phyloP scores from a whole-genome alignment of 2,888 invertebrate species.

The Aethes cnicana region DNA sequence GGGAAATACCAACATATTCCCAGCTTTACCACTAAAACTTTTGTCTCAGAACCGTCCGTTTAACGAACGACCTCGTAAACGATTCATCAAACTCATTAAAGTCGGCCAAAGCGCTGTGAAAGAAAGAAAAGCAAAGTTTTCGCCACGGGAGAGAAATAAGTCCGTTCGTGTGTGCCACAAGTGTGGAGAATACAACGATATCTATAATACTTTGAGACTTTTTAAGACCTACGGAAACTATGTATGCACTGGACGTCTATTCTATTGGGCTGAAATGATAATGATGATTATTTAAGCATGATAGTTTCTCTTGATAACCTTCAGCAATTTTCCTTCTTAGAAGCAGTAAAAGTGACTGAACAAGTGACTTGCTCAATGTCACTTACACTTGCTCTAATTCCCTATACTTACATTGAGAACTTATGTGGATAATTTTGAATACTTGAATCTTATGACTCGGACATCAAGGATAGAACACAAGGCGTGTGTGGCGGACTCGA shows the following conservation, averaged over 20 bases:
- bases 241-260: too few species aligned
- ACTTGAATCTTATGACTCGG: slow-evolving; percentile 20
- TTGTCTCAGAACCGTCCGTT: neutral
- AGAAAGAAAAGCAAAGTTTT: slow-evolving; percentile 56
- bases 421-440: too few species aligned
- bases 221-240: too few species aligned
- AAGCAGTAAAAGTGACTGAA: too few species aligned
- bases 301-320: too few species aligned
- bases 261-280: too few species aligned
- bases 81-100: slow-evolving; percentile 60
- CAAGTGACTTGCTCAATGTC: too few species aligned
- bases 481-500: slow-evolving; percentile 51
- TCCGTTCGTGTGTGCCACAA: slow-evolving; percentile 38
- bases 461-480: slow-evolving; percentile 10
- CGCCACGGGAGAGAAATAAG: slow-evolving; percentile 56
- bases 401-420: too few species aligned
- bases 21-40: neutral
- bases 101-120: slow-evolving; percentile 54
- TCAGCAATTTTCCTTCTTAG: too few species aligned
- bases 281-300: too few species aligned
- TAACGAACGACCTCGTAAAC: slow-evolving; percentile 38
- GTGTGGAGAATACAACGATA: slow-evolving; percentile 16
- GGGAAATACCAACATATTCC: neutral
- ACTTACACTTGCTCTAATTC: too few species aligned
- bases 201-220: neutral